Evolutionary conservation across 2,888 invertebrate genomes (phyloP), one percentile per base, ranked within the genome.

Genomic region (Deilephila elpenor): DNA sequence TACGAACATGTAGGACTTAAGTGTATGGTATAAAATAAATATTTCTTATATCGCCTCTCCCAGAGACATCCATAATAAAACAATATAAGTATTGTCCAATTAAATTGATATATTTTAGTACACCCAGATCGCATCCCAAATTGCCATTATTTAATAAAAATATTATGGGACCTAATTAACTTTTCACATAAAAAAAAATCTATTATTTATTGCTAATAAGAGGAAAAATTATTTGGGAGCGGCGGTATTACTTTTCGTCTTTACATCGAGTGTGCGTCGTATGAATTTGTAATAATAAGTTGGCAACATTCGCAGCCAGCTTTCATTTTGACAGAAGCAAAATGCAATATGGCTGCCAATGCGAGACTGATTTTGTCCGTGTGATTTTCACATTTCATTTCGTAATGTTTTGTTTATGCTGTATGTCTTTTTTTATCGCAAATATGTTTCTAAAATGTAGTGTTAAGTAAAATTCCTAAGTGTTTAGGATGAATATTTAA

Each of bases 291-390:
- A 72, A 78, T 80, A 78, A 80, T 80, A 78, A 44, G 51, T 67
- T 89, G 85, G 86, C 83, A 86, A 87, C 88, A 90, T 87, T 86
- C 84, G 83, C 84, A 84, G 77, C 80, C 86, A 86, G 76, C 80
- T 88, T 88, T 84, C 80, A 83, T 82, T 82, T 29, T 78, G 75
- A 73, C 60, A 77, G 73, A 77, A 80, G 56, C 25, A 67, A 67
- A 83, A 80, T 85, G 83, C 83, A 88, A 88, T 80, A 79, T 87
- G 88, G 77, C 79, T 86, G 85, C 77, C 85, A 86, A 87, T 89
- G 89, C 85, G 74, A 83, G 88, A 91, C 90, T 92, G 89, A 90
- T 77, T 77, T 79, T 79, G 75, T 67, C 76, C 56, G 76, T 74
- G 79, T 81, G 75, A 71, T 79, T 77, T 80, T 79, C 81, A 80